Base-by-base conservation (phyloP, 2,797 vertebrate species). In the Harpagifer antarcticus region DNA sequence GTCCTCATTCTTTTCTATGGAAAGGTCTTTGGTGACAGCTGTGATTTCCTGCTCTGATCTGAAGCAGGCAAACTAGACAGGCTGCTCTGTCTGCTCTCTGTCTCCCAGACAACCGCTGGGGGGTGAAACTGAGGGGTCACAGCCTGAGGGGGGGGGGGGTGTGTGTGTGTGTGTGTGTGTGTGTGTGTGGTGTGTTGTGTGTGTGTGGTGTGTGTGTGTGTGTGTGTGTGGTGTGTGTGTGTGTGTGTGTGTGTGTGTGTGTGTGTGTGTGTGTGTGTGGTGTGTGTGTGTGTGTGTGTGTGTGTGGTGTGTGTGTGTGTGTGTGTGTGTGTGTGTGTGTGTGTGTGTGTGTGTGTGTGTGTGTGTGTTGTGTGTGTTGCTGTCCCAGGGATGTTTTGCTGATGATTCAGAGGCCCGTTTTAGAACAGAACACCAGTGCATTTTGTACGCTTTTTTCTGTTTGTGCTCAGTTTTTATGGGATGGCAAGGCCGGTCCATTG, bases 81-180 rank as follows among this genome's bases (percentile, higher is more conserved):
- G 69, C 83, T 79, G 85, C 75, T 17, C 84, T 69, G 72, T 84
- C 86, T 81, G 76, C 57, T 86, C 79, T 74, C 57, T 19, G 78
- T 91, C 85, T 90, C 82, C 82, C 55, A 33, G 90, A 90, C 86
- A 86, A 89, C 86, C 48, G 1, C 63, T 53, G 67, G 55, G 76
- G 27, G 78, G 31, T 74, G 72, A 88, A 83, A 75, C 79, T 59
- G 33, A 37, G 33, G 33, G 33, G 33, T 37, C 33, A 37, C 33
- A 37, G 33, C 8, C 33, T 37, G 33, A 37, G 33, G 33, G 33
- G 6, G 3, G 42, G 0, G 12, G 16, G 67, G 52, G 64, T 56
- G 67, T 43, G 27, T 66, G 56, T 61, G 74, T 40, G 31, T 13
- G 63, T 63, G 55, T 48, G 66, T 44, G 48, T 52, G 81, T 58